Evolutionary conservation across 2,888 invertebrate species (phyloP), one percentile per base, ranked within the genome.

Genomic region (Mamestra brassicae): DNA sequence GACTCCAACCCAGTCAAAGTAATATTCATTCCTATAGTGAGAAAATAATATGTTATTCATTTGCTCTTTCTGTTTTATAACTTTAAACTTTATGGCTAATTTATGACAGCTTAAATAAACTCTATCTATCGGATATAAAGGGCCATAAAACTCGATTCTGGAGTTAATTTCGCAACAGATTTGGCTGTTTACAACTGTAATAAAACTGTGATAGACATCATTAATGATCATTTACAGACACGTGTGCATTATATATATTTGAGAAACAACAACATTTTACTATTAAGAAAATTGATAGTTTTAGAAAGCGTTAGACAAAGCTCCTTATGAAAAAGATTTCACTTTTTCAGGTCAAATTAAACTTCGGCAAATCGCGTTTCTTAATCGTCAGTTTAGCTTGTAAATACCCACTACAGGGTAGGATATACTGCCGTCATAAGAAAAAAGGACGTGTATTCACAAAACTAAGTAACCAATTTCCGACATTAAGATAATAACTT

Each of bases 81-180:
- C 26, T 34, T n/a, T 52, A 36, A 11, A 42, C 11, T 36, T n/a
- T 3, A 11, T 15, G n/a, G n/a, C 6, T 11, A 54, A 42, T 79
- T 72, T 61, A 76, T 73, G 13, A 17, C 54, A 26, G 15, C n/a
- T 73, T 50, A 72, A 50, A 55, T 54, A 79, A 61, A 72, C 34
- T 38, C 36, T 42, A 61, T 45, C 72, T 26, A 55, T 76, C 26
- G 52, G n/a, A 8, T 61, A 34, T 47, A 61, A 71, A 17, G 34
- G 36, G 38, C 34, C 42, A 62, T 76, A 45, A 60, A 80, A 72
- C 61, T 42, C 50, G 47, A 42, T 55, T 55, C 42, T 50, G 2
- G 17, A 42, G 42, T 80, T 42, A 73, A 79, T 72, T 76, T 55
- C 47, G 80, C 76, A 76, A 55, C 50, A 36, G 7, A 50, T 62